These are phyloP conservation scores for Chelon auratus DNA, from an alignment of 2,797 vertebrate species.

Conservation along the genomic window DNA sequence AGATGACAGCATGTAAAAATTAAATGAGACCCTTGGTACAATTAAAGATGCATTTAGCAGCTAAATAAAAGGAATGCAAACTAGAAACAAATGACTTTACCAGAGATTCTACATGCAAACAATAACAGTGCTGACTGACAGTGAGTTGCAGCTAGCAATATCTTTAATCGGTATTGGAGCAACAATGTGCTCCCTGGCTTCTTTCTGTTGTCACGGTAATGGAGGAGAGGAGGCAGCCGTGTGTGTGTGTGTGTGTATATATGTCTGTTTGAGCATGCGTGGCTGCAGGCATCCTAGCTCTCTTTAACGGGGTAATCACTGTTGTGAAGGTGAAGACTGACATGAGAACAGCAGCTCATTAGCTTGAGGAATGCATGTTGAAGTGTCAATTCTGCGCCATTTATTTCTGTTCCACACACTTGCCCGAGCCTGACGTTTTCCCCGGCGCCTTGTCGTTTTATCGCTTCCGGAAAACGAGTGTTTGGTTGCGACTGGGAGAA, in stretches of 20 bases:
- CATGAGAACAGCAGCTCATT: slow-evolving; percentile 60
- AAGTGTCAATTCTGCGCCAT: slow-evolving; percentile 39
- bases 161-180: slow-evolving; percentile 32
- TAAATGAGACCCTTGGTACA: neutral
- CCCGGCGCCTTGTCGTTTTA: slow-evolving; percentile 45
- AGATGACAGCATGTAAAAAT: neutral
- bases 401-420: slow-evolving; percentile 49
- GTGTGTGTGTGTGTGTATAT: neutral
- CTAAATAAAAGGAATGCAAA: neutral
- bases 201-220: slow-evolving; percentile 80
- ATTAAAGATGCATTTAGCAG: neutral
- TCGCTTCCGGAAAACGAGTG: slow-evolving; percentile 50
- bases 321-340: slow-evolving; percentile 55
- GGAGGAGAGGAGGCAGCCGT: slow-evolving; percentile 17
- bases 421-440: slow-evolving; percentile 22
- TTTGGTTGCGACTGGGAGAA: slow-evolving; percentile 27
- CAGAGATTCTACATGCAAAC: neutral
- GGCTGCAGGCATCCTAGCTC: slow-evolving; percentile 41
- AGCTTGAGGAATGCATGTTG: slow-evolving; percentile 46
- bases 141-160: slow-evolving; percentile 5
- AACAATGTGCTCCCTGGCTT: slow-evolving; percentile 43
- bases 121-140: neutral
- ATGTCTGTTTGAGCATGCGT: slow-evolving; percentile 11
- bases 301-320: slow-evolving; percentile 44
- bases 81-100: neutral